phyloP scores from a whole-genome alignment of 2,888 invertebrate genomes.

The Synergus laeviventris region DNA sequence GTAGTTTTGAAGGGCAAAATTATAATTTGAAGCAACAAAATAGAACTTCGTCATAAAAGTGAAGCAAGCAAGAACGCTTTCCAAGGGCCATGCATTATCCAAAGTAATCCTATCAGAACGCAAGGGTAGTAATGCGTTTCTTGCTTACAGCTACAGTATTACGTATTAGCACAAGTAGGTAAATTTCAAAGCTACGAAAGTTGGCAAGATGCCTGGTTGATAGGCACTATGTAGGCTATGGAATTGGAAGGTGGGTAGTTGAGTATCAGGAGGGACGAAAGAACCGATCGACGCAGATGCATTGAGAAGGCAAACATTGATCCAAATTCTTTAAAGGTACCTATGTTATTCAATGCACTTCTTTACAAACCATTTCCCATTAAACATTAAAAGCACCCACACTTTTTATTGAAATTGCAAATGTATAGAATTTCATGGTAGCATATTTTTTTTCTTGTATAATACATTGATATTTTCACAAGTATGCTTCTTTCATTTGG shows the following conservation, averaged over 20 bases:
- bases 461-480: not conserved
- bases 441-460: not conserved
- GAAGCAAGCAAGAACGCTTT: constrained; percentile 45
- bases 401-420: not conserved
- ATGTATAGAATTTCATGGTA: not conserved
- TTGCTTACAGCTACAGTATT: constrained; percentile 59
- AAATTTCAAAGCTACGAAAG: constrained; percentile 62
- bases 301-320: constrained; percentile 26
- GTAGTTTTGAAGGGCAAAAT: constrained; percentile 8
- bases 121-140: constrained; percentile 65
- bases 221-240: constrained; percentile 48
- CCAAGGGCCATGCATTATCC: constrained; percentile 44
- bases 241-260: constrained; percentile 44
- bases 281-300: constrained; percentile 42
- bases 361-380: constrained; percentile 11
- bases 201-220: constrained; percentile 58
- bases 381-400: not conserved
- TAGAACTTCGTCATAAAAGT: constrained; percentile 29
- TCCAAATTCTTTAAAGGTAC: constrained; percentile 44
- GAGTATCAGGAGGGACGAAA: constrained; percentile 41
- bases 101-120: constrained; percentile 54
- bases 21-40: constrained; percentile 38
- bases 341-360: constrained; percentile 45
- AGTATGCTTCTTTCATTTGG: not conserved
- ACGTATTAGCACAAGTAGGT: constrained; percentile 67